Evolutionary conservation across 2,888 invertebrate genomes (phyloP).

Genomic region (Ferdinandea cuprea): DNA sequence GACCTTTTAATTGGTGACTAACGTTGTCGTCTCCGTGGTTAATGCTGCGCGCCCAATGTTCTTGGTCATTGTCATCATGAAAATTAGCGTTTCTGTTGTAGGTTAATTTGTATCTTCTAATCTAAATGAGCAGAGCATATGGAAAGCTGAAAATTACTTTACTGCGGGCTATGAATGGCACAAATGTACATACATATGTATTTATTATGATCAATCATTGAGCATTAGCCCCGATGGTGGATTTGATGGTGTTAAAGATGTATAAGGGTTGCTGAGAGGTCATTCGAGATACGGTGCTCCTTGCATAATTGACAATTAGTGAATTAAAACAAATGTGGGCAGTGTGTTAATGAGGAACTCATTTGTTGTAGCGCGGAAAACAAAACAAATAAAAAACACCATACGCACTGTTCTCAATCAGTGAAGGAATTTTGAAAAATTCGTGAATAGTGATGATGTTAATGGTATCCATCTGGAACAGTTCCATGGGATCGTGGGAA

Average conservation of each 20-base stretch:
- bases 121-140: constrained; percentile 44
- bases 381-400: neutral
- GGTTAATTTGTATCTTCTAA: constrained; percentile 51
- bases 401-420: constrained; percentile 33
- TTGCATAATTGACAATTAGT: constrained; percentile 68
- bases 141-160: constrained; percentile 2
- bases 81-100: constrained; percentile 14
- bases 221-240: constrained; percentile 41
- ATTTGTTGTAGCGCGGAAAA: constrained; percentile 14
- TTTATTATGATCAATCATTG: constrained; percentile 72
- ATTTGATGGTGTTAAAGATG: constrained; percentile 17
- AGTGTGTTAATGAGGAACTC: constrained; percentile 68
- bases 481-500: too few relatives aligned
- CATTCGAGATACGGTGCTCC: constrained; percentile 37
- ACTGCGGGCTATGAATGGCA: constrained; percentile 51
- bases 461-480: neutral
- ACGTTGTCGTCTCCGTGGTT: neutral
- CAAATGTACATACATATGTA: too few relatives aligned
- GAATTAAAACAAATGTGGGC: constrained; percentile 69
- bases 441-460: neutral
- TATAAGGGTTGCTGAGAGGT: constrained; percentile 63
- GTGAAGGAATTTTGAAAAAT: constrained; percentile 42
- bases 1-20: constrained; percentile 66
- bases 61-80: constrained; percentile 37
- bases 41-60: constrained; percentile 36